Evolutionary conservation across 2,888 invertebrate species (phyloP).

Genomic region (Euplexia lucipara): DNA sequence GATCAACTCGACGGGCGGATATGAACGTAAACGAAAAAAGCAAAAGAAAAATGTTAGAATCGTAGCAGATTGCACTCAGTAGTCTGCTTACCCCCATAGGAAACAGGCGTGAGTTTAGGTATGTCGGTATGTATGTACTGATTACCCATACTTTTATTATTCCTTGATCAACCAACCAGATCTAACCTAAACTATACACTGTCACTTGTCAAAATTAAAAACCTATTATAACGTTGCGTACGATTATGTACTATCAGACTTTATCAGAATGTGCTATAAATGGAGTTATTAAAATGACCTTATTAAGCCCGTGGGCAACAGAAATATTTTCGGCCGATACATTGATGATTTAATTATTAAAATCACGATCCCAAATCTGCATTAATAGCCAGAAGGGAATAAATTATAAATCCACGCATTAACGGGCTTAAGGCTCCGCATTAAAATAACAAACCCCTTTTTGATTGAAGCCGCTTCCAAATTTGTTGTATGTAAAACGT

Average conservation of each 20-base stretch:
- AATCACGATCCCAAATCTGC: conserved; percentile 25
- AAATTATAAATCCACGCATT: conserved; percentile 34
- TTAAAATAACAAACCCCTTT: not conserved
- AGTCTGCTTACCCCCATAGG: too few relatives aligned
- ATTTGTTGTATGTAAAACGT: not conserved
- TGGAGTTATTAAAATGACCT: not conserved
- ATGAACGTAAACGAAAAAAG: too few relatives aligned
- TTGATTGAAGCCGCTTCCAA: not conserved
- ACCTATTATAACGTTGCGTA: not conserved
- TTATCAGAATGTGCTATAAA: conserved; percentile 2
- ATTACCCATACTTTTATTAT: too few relatives aligned
- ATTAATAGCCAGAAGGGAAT: conserved; percentile 26
- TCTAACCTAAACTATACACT: not conserved
- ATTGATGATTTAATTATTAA: conserved; percentile 45
- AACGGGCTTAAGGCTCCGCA: conserved; percentile 9
- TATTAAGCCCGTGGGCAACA: conserved; percentile 2
- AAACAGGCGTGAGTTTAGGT: too few relatives aligned
- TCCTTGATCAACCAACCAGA: not conserved
- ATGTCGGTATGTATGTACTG: too few relatives aligned
- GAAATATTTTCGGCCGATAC: conserved; percentile 36
- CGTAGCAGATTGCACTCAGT: too few relatives aligned
- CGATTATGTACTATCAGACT: not conserved
- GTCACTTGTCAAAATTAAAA: not conserved
- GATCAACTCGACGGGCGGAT: too few relatives aligned
- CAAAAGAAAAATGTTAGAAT: too few relatives aligned